phyloP scores from a whole-genome alignment of 2,888 invertebrate species.

The Physocephala rufipes region DNA sequence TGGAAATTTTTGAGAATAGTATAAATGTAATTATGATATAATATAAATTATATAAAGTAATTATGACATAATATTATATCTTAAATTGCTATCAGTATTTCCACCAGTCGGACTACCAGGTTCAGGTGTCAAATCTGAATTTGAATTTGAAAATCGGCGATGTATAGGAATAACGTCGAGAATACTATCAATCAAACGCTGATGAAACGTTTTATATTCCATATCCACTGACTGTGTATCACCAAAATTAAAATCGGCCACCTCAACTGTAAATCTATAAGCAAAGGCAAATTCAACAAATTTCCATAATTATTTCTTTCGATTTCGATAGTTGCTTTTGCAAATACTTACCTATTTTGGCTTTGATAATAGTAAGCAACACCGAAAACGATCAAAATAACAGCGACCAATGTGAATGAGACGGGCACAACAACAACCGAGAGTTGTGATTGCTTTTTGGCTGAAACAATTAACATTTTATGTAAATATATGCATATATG shows the following conservation, averaged over 20 bases:
- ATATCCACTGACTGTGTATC: constrained; percentile 77
- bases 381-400: constrained; percentile 85
- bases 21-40: not conserved
- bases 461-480: constrained; percentile 67
- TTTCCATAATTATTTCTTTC: not conserved
- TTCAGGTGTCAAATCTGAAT: constrained; percentile 56
- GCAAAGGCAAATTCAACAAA: not conserved
- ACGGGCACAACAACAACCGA: constrained; percentile 91
- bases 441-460: constrained; percentile 80
- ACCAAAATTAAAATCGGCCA: constrained; percentile 91
- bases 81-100: constrained; percentile 57
- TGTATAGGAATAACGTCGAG: constrained; percentile 68
- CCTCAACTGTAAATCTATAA: constrained; percentile 80
- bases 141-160: constrained; percentile 54
- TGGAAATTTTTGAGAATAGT: too few species aligned
- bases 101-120: constrained; percentile 47
- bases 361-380: constrained; percentile 87
- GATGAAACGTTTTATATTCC: constrained; percentile 87
- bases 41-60: not conserved
- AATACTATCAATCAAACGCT: constrained; percentile 82
- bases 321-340: not conserved
- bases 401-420: constrained; percentile 80
- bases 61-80: constrained; percentile 58
- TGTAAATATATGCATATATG: not conserved
- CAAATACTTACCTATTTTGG: constrained; percentile 72